These are phyloP conservation scores for Trichopria drosophilae DNA, from an alignment of 2,888 invertebrate genomes.

Conservation along the genomic window DNA sequence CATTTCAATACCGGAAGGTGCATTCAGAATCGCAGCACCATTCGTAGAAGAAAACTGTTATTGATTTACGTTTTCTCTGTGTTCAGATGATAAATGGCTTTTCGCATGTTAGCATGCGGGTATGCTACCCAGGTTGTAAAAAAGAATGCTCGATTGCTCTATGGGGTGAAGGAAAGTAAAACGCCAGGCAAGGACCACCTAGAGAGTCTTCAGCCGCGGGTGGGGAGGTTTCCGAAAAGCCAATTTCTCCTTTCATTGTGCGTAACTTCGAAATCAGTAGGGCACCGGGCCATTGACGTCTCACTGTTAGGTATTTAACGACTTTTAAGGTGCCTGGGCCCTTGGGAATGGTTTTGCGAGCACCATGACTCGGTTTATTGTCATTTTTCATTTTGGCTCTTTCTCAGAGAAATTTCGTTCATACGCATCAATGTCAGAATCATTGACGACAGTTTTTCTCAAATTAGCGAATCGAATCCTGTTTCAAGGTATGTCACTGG, in stretches of 20 bases:
- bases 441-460: too few relatives aligned
- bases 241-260: conserved; percentile 52
- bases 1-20: too few relatives aligned
- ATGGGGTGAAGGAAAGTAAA: conserved; percentile 24
- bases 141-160: background rate
- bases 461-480: too few relatives aligned
- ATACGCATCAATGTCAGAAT: too few relatives aligned
- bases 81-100: conserved; percentile 34
- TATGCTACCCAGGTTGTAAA: conserved; percentile 21
- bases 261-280: conserved; percentile 53
- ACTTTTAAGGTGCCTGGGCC: conserved; percentile 42
- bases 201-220: conserved; percentile 42
- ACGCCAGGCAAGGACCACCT: too few relatives aligned
- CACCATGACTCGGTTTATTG: conserved; percentile 30
- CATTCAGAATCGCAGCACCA: too few relatives aligned
- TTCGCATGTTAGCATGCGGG: conserved; percentile 35
- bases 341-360: too few relatives aligned
- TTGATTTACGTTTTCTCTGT: conserved; percentile 19
- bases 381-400: conserved; percentile 48
- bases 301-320: conserved; percentile 52
- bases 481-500: too few relatives aligned
- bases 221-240: conserved; percentile 45
- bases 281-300: conserved; percentile 38
- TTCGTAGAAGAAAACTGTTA: too few relatives aligned
- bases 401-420: too few relatives aligned